Evolutionary conservation across 2,888 invertebrate genomes (phyloP).

Genomic region (Tortrix viridana): DNA sequence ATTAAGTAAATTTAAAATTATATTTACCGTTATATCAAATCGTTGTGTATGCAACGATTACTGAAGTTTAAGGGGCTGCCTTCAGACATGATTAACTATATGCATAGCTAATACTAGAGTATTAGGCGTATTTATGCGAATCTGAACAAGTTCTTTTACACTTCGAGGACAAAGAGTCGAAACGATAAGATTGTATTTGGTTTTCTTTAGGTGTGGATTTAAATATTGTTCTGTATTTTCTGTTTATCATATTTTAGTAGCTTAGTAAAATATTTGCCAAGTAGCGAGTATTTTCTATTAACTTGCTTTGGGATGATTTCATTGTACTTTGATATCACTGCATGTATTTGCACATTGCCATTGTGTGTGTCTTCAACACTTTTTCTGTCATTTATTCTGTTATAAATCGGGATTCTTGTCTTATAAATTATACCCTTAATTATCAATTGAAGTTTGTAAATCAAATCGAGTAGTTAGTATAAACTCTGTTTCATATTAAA

Average conservation of each 20-base stretch:
- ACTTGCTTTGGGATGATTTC: slow-evolving; percentile 5
- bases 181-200: slow-evolving; percentile 30
- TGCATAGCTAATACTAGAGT: slow-evolving; percentile 23
- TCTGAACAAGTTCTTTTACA: slow-evolving; percentile 35
- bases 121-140: slow-evolving; percentile 20
- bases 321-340: slow-evolving; percentile 43
- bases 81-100: slow-evolving; percentile 39
- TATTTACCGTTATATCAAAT: not conserved
- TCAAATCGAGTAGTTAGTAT: too few relatives aligned
- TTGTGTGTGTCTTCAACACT: slow-evolving; percentile 66
- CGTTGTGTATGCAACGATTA: slow-evolving; percentile 15
- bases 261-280: too few relatives aligned
- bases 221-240: not conserved
- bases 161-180: slow-evolving; percentile 34
- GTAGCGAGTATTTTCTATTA: slow-evolving; percentile 3
- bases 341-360: slow-evolving; percentile 49
- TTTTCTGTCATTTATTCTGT: slow-evolving; percentile 18
- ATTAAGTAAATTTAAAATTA: not conserved
- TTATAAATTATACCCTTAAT: not conserved
- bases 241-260: not conserved
- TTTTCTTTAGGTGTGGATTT: slow-evolving; percentile 19
- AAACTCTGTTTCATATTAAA: too few relatives aligned
- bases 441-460: too few relatives aligned
- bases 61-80: slow-evolving; percentile 47
- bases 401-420: slow-evolving; percentile 36